Base-by-base conservation (phyloP, 2,888 invertebrate genomes). In the Lordiphosa fenestrarum region DNA sequence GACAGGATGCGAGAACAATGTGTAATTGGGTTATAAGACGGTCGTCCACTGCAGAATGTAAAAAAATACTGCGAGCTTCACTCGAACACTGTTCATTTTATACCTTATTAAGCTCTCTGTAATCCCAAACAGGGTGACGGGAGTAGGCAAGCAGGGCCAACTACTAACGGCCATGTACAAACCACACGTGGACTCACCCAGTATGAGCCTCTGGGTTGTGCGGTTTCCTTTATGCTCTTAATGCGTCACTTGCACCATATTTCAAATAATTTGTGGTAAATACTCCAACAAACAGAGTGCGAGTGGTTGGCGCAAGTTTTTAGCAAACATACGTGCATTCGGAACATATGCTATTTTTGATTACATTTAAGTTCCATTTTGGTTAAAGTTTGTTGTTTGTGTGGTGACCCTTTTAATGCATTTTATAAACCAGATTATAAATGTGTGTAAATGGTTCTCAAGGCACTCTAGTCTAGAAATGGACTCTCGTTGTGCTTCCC, bases 241-340 rank as follows among this genome's bases (percentile, higher is more conserved):
- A 73, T 63, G 78, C 74, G 82, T 62, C 73, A 81, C 77, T 81
- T 69, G 72, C 69, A 66, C 81, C 75, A 80, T 83, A 76, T 83
- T 76, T 76, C 69, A 66, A 59, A 80, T 56, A 71, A 80, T 83
- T 80, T 83, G 84, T 80, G 75, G 84, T 76, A 76, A 76, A 83
- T 64, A 80, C 75, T 69, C 58, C 49, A 47, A 40, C 84, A 83
- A 76, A 83, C 81, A 76, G 61, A 58, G 40, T 39, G 21, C 15
- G 52, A 69, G 66, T 72, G 76, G 55, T 59, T 62, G 25, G 62
- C 53, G 57, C 52, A 64, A 66, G 80, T 71, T 71, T 80, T 66
- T 30, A 69, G 75, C 47, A 71, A 82, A 75, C 75, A 75, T 63
- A 58, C 51, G 58, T 64, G 63, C 75, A 83, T 66, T 75, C 66